These are phyloP conservation scores for Esox lucius DNA, from an alignment of 2,797 vertebrate genomes.

Conservation along the genomic window DNA sequence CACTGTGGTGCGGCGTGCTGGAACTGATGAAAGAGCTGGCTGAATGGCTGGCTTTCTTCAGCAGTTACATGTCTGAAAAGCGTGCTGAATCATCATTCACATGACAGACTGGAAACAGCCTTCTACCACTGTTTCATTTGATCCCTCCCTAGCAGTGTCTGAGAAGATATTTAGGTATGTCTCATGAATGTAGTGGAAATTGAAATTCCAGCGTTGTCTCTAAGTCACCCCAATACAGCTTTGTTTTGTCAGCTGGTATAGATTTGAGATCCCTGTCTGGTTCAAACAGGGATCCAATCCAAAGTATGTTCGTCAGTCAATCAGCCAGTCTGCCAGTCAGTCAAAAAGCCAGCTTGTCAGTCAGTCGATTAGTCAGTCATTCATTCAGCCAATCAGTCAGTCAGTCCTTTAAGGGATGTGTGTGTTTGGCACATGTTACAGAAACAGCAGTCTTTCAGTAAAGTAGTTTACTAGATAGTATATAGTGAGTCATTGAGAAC, in stretches of 20 bases:
- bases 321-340: neutral
- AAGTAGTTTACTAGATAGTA: neutral
- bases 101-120: slow-evolving; percentile 35
- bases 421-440: slow-evolving; percentile 23
- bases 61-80: slow-evolving; percentile 25
- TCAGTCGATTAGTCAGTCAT: too few species aligned
- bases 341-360: too few species aligned
- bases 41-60: slow-evolving; percentile 56
- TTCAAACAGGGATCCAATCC: neutral
- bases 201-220: neutral
- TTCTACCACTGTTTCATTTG: neutral
- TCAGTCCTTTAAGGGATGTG: neutral
- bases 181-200: too few species aligned
- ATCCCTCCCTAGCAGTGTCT: neutral
- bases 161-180: neutral
- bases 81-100: slow-evolving; percentile 63
- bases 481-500: neutral
- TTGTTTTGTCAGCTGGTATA: neutral
- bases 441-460: neutral
- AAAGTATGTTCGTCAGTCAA: too few species aligned
- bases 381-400: neutral
- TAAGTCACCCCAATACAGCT: neutral
- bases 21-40: slow-evolving; percentile 73
- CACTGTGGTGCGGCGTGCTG: slow-evolving; percentile 56
- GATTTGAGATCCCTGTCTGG: neutral